Evolutionary conservation across 2,888 invertebrate genomes (phyloP).

Genomic region (Phytoseiulus persimilis): DNA sequence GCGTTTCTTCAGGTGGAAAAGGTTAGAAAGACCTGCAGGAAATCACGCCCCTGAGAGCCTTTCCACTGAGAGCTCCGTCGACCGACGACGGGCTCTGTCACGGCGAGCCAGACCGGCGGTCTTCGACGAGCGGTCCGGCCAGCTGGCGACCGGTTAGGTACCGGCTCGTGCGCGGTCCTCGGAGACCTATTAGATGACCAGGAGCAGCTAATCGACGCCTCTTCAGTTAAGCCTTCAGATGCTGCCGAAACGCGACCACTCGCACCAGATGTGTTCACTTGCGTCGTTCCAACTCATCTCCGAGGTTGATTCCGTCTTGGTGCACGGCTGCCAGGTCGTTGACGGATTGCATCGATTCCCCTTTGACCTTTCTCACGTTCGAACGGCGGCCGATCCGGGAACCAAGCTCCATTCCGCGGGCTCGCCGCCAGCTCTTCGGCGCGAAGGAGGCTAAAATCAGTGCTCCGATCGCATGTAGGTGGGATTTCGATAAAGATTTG

Average conservation of each 20-base stretch:
- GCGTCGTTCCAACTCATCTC: not conserved
- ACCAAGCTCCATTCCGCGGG: not conserved
- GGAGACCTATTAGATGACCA: not conserved
- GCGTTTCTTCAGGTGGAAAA: not conserved
- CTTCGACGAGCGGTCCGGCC: not conserved
- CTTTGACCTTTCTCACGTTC: too few species aligned
- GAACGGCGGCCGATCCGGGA: not conserved
- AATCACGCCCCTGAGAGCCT: conserved; percentile 5
- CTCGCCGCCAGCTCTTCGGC: not conserved
- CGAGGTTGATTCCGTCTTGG: not conserved
- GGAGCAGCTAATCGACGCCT: not conserved
- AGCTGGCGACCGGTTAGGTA: not conserved
- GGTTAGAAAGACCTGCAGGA: not conserved
- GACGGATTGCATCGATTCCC: not conserved
- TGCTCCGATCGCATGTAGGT: not conserved
- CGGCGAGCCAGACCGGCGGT: not conserved
- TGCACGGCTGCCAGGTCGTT: too few species aligned
- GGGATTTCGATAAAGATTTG: not conserved
- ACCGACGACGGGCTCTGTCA: not conserved
- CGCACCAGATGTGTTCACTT: not conserved
- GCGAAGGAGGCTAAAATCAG: not conserved
- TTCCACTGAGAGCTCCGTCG: not conserved
- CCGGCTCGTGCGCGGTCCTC: not conserved
- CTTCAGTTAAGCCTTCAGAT: not conserved
- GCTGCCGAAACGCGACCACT: not conserved